Conservation (phyloP, 2,888 invertebrate species). For the Andrena hattorfiana region DNA sequence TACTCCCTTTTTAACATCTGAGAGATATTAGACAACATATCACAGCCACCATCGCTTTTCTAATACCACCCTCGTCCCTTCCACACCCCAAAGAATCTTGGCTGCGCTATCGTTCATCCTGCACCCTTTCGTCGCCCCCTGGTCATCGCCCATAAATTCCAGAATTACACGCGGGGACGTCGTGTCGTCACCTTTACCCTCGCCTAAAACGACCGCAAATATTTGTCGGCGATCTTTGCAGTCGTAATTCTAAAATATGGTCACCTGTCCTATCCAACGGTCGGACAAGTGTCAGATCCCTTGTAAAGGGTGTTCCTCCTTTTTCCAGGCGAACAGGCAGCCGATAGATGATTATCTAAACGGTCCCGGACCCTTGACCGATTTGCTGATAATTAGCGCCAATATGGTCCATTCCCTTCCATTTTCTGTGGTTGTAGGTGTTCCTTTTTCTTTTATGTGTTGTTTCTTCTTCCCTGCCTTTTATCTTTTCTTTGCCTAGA, state of each 20-base stretch:
- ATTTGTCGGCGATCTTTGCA: constrained; percentile 65
- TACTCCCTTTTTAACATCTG: neutral
- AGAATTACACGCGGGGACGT: constrained; percentile 56
- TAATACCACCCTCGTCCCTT: constrained; percentile 1
- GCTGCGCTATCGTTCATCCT: constrained; percentile 23
- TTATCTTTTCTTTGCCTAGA: too few species aligned
- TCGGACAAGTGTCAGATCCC: neutral
- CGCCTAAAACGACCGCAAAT: constrained; percentile 59
- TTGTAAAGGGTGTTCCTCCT: neutral
- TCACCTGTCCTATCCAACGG: constrained; percentile 23
- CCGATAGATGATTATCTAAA: constrained; percentile 57
- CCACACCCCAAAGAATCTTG: constrained; percentile 17
- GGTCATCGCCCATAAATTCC: constrained; percentile 69
- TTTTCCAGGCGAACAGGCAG: neutral
- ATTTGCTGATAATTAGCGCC: constrained; percentile 70
- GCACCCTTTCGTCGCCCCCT: constrained; percentile 46
- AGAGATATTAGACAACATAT: neutral
- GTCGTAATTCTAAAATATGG: constrained; percentile 71
- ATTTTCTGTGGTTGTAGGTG: constrained; percentile 56
- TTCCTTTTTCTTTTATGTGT: neutral
- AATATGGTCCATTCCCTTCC: constrained; percentile 62
- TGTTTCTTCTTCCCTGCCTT: constrained; percentile 1
- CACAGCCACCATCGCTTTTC: neutral
- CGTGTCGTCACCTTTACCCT: constrained; percentile 30
- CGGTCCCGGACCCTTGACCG: constrained; percentile 33